phyloP scores from a whole-genome alignment of 2,888 invertebrate species.

The Hypsopygia costalis region DNA sequence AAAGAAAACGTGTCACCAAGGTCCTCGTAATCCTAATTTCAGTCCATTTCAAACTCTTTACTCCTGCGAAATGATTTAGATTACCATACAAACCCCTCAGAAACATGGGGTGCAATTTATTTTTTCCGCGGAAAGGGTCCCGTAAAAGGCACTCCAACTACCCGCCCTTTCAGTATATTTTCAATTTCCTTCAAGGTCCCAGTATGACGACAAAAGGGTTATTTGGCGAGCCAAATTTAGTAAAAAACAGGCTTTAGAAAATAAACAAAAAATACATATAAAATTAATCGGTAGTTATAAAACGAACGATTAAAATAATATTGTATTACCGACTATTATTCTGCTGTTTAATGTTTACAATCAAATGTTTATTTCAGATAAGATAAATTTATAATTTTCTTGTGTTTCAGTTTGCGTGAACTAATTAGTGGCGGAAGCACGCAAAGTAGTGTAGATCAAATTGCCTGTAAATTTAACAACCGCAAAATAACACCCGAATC shows the following conservation, averaged over 20 bases:
- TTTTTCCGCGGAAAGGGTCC: conserved; percentile 18
- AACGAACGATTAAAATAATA: no score
- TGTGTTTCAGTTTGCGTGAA: no score
- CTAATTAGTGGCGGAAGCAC: no score
- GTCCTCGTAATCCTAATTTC: neutral
- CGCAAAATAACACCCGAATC: no score
- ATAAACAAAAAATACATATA: neutral
- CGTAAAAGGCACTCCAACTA: conserved; percentile 27
- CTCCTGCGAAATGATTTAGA: conserved; percentile 15
- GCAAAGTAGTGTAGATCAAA: no score
- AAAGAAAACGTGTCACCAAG: no score
- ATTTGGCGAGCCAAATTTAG: neutral
- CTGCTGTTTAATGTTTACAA: no score
- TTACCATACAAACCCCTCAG: conserved; percentile 21
- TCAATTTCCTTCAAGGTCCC: conserved; percentile 26
- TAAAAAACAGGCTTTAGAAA: neutral
- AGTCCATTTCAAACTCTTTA: neutral
- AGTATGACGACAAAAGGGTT: neutral
- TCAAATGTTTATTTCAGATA: no score
- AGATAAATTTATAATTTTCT: no score
- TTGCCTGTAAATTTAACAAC: no score
- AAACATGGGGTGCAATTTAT: conserved; percentile 26
- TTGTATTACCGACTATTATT: no score
- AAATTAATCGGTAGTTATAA: no score
- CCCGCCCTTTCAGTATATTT: conserved; percentile 25